phyloP scores from a whole-genome alignment of 2,113 vertebrate species.

The Semnornis frantzii region DNA sequence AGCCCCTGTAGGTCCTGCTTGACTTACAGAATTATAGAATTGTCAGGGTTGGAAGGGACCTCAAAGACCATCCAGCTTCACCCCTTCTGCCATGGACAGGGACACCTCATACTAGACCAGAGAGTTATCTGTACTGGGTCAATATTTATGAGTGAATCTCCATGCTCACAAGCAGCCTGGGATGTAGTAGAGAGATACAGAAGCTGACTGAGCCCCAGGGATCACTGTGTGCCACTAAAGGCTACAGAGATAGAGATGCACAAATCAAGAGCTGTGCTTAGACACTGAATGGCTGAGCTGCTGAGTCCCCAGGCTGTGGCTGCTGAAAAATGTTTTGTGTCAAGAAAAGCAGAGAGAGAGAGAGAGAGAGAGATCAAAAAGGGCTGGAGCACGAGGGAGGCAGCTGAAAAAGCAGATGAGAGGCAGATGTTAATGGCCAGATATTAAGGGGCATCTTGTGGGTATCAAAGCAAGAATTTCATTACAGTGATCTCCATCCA shows the following conservation, averaged over 20 bases:
- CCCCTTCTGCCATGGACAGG: too few species aligned
- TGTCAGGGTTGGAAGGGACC: too few species aligned
- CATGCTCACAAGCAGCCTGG: neutral
- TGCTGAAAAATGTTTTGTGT: neutral
- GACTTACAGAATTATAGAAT: neutral
- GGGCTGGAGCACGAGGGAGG: neutral
- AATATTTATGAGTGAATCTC: neutral
- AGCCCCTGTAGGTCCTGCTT: neutral
- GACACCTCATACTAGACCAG: too few species aligned
- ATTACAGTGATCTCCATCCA: neutral
- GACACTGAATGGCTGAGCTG: neutral
- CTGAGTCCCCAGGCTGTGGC: neutral
- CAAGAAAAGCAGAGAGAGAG: neutral
- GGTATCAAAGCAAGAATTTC: constrained; percentile 24
- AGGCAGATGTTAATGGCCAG: neutral
- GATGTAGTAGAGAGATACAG: neutral
- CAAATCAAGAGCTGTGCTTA: neutral
- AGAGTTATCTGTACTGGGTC: neutral
- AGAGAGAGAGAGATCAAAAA: neutral
- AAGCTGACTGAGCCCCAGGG: neutral
- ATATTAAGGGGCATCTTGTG: constrained; percentile 6
- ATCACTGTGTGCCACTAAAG: neutral
- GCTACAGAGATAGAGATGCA: neutral
- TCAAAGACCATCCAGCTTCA: too few species aligned
- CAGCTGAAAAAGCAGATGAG: constrained; percentile 19